Base-by-base conservation (phyloP, 2,797 vertebrate genomes). In the Poeciliopsis presidionis region DNA sequence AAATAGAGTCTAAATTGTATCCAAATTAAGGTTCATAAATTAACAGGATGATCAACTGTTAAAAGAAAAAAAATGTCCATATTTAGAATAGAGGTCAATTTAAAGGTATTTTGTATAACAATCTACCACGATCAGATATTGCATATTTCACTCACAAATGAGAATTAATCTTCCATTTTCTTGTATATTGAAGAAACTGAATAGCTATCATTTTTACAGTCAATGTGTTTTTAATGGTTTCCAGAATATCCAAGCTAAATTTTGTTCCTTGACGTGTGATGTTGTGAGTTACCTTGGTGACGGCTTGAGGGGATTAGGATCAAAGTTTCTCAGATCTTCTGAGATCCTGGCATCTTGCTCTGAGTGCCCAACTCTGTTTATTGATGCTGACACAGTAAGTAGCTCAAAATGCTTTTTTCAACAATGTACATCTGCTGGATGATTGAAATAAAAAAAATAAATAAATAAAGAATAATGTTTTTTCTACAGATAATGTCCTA, bases 381-480 rank as follows among this genome's bases (percentile, higher is more conserved):
- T 99, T 79, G 98, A 99, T 85, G 97, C 98, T 16, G 97, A 99
- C 94, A 99, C 98, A 0, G 98, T 99, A 89, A 98, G 97, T 96
- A 51, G 47, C n/a, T 11, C 25, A 6, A 70, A 69, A 45, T 0
- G 0, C 3, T 14, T 30, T 73, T n/a, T 57, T 47, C 18, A 30
- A 41, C 33, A 55, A 8, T 53, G 16, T 55, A 65, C 7, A 45
- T 51, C 1, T 81, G 47, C 5, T 39, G 33, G n/a, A 36, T 47
- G 14, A 25, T 43, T 59, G 2, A 73, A 78, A 41, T 74, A 45
- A 75, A 16, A 43, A 84, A 55, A 76, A 43, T 3, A 22, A 36
- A 30, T 30, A 30, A 39, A n/a, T 51, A 28, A 30, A 59, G 5
- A n/a, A 13, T 30, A 14, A 30, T 5, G 25, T 30, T 0, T 61